Percentiles rank a stretch among this genome's conserved stretches.
Evolutionary conservation across 2,888 invertebrate species (phyloP).

Genomic region (Drosophila imparisetae): DNA sequence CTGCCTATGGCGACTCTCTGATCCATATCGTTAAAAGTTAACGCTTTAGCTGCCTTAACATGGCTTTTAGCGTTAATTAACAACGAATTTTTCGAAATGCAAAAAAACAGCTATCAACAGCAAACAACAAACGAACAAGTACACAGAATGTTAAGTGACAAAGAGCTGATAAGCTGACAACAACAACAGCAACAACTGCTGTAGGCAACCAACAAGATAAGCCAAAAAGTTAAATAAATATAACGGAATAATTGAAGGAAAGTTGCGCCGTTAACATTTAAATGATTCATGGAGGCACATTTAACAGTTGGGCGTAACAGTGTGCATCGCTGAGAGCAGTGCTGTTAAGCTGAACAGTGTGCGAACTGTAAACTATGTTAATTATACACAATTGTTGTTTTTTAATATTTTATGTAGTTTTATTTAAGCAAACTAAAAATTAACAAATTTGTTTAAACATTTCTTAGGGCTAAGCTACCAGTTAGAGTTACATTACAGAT

Average conservation of each 20-base stretch:
- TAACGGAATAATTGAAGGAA: slow-evolving; percentile 27
- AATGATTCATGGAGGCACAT: neutral
- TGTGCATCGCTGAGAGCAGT: slow-evolving; percentile 2
- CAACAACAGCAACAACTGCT: slow-evolving; percentile 25
- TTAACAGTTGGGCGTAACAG: neutral
- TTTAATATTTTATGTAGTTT: slow-evolving; percentile 48
- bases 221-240: slow-evolving; percentile 42
- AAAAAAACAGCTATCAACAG: slow-evolving; percentile 44
- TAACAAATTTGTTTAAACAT: slow-evolving; percentile 74
- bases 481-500: slow-evolving; percentile 30
- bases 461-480: slow-evolving; percentile 37
- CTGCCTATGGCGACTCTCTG: slow-evolving; percentile 62
- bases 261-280: slow-evolving; percentile 8
- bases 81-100: slow-evolving; percentile 75
- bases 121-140: slow-evolving; percentile 42
- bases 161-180: slow-evolving; percentile 64
- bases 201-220: slow-evolving; percentile 46
- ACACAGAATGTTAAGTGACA: slow-evolving; percentile 68
- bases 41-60: slow-evolving; percentile 81
- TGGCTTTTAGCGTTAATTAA: slow-evolving; percentile 82
- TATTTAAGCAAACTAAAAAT: slow-evolving; percentile 77
- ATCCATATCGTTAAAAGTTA: slow-evolving; percentile 79
- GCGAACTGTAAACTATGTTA: neutral
- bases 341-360: slow-evolving; percentile 1
- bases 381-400: neutral